Evolutionary conservation across 2,888 invertebrate genomes (phyloP).

Genomic region (Athalia circularis): DNA sequence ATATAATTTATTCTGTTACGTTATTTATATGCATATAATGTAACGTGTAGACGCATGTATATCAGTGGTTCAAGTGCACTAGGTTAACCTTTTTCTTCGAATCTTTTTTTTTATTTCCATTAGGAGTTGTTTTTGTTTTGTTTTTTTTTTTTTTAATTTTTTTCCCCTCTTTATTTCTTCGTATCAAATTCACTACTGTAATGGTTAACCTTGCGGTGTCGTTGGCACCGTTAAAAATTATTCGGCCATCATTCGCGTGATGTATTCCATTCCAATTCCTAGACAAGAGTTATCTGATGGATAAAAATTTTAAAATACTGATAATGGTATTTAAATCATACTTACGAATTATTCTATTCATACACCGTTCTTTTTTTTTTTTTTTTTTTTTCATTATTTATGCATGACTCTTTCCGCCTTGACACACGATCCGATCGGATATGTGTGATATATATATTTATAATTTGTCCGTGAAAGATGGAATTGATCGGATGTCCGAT

Average conservation of each 20-base stretch:
- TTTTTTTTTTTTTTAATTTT: neutral
- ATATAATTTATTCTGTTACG: too few relatives aligned
- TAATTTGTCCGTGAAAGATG: conserved; percentile 11
- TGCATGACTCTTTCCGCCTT: conserved; percentile 3
- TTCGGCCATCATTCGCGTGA: conserved; percentile 15
- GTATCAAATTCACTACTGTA: conserved; percentile 19
- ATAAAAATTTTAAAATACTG: too few relatives aligned
- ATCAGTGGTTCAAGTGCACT: conserved; percentile 54
- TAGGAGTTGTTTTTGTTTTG: too few relatives aligned
- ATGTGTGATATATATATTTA: too few relatives aligned
- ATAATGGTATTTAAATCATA: too few relatives aligned
- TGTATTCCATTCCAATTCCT: neutral
- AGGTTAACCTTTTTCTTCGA: conserved; percentile 37
- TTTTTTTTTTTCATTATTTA: too few relatives aligned
- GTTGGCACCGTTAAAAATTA: conserved; percentile 50
- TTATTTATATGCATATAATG: neutral
- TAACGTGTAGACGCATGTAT: neutral
- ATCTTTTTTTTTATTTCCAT: too few relatives aligned
- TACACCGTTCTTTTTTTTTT: neutral
- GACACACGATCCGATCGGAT: neutral
- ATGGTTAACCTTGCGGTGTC: conserved; percentile 58
- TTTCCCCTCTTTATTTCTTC: neutral
- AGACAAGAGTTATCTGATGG: too few relatives aligned
- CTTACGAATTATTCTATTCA: conserved; percentile 9
- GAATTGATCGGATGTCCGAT: neutral